phyloP scores from a whole-genome alignment of 92 coral and sea anemone species.

The Siderastrea radians region DNA sequence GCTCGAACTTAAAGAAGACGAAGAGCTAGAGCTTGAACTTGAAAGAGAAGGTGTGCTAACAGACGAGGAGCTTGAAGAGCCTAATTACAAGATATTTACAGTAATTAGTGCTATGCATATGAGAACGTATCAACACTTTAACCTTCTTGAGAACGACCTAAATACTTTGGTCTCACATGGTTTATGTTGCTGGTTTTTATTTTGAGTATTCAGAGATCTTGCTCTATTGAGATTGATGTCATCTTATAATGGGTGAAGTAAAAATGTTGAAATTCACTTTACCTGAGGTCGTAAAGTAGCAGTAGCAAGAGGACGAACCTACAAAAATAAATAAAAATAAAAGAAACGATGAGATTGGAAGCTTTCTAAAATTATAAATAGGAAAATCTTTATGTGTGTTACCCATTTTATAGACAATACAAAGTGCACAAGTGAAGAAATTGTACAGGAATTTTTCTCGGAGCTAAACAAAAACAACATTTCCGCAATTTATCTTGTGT shows the following conservation, averaged over 20 bases:
- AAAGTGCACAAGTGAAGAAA: no score
- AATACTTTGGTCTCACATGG: not conserved
- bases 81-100: not conserved
- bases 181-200: no score
- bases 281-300: conserved; percentile 30
- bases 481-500: no score
- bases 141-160: not conserved
- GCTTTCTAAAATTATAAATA: not conserved
- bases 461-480: no score
- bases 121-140: no score
- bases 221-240: not conserved
- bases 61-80: not conserved
- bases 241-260: not conserved
- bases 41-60: not conserved
- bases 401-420: no score
- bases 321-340: not conserved
- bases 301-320: conserved; percentile 6
- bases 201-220: no score
- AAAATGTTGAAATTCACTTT: not conserved
- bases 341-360: not conserved
- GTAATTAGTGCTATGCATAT: not conserved
- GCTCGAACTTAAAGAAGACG: no score
- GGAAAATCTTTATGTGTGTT: not conserved
- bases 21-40: no score
- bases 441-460: no score